phyloP scores from a whole-genome alignment of 2,888 invertebrate species.

The Lasioglossum vierecki region DNA sequence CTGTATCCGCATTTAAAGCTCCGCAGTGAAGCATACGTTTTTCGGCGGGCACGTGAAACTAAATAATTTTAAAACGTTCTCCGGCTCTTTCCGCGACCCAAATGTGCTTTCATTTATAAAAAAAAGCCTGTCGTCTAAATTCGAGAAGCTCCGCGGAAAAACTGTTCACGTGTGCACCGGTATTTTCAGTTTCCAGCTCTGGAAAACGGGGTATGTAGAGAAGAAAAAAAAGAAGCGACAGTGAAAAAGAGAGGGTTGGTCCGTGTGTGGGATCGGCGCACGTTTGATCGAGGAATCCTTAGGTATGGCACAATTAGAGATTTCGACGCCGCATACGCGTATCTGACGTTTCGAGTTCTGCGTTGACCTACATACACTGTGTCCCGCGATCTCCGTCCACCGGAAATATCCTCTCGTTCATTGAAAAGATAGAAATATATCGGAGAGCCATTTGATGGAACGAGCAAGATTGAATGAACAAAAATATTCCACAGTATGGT shows the following conservation, averaged over 20 bases:
- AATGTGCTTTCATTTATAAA: not conserved
- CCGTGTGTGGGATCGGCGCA: not conserved
- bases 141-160: not conserved
- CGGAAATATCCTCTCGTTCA: not conserved
- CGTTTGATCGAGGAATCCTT: slow-evolving; percentile 22
- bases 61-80: not conserved
- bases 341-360: not conserved
- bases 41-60: not conserved
- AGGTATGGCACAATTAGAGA: slow-evolving; percentile 23
- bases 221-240: not conserved
- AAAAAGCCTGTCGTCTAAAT: not conserved
- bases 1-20: not conserved
- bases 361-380: not conserved
- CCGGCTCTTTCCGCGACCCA: not conserved
- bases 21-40: not conserved
- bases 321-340: slow-evolving; percentile 22
- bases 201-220: not conserved
- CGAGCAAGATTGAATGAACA: too few relatives aligned
- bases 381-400: not conserved
- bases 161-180: not conserved
- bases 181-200: not conserved
- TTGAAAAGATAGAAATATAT: not conserved
- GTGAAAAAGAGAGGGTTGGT: not conserved
- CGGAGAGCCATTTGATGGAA: too few relatives aligned
- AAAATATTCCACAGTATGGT: too few relatives aligned